Evolutionary conservation across 2,797 vertebrate genomes (phyloP).

Genomic region (Falco novaeseelandiae): DNA sequence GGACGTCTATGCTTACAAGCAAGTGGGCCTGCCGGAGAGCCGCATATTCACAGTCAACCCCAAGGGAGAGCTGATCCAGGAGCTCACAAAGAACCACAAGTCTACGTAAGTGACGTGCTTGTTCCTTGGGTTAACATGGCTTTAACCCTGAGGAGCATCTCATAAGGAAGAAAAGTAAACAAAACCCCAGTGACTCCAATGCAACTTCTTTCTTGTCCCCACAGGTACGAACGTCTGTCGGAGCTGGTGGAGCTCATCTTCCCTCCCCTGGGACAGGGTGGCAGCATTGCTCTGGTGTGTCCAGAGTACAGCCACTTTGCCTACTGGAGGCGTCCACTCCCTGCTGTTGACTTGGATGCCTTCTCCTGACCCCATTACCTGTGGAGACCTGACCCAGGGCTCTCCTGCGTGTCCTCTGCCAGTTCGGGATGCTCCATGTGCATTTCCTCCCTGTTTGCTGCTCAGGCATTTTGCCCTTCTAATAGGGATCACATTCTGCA

Average conservation of each 20-base stretch:
- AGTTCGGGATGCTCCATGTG: background rate
- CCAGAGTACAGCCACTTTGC: conserved; percentile 88
- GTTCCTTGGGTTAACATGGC: background rate
- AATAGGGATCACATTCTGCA: background rate
- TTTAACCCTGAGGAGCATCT: background rate
- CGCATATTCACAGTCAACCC: conserved; percentile 93
- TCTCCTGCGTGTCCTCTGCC: background rate
- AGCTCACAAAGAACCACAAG: conserved; percentile 86
- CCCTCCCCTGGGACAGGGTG: conserved; percentile 77
- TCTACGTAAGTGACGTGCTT: conserved; percentile 84
- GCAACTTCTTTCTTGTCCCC: background rate
- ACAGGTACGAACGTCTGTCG: conserved; percentile 85
- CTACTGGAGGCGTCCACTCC: conserved; percentile 84
- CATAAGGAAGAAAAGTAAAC: background rate
- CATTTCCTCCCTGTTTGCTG: background rate
- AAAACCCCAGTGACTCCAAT: rapidly evolving
- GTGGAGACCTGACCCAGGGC: background rate
- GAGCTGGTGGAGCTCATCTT: conserved; percentile 93
- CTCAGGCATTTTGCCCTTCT: background rate
- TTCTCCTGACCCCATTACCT: background rate
- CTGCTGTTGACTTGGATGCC: conserved; percentile 4
- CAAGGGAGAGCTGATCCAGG: conserved; percentile 92
- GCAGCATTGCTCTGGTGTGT: conserved; percentile 69
- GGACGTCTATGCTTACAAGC: conserved; percentile 90
- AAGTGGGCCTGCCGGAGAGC: conserved; percentile 87